Conservation (phyloP, 2,888 invertebrate species). For the Andricus curvator region DNA sequence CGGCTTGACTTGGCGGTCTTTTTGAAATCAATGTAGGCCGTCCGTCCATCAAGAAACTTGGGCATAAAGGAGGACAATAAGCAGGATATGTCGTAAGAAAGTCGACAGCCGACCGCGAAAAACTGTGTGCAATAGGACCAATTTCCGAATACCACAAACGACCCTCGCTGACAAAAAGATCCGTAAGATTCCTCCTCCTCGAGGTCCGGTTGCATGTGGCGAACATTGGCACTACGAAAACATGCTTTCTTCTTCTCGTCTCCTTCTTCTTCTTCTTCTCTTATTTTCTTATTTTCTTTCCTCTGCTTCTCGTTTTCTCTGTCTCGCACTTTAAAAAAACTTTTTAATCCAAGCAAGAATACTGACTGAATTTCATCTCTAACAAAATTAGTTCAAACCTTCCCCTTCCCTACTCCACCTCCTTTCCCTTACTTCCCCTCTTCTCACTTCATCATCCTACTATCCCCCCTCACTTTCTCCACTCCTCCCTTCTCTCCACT, state of each 20-base stretch:
- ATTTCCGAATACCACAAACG: constrained; percentile 38
- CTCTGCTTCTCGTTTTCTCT: neutral
- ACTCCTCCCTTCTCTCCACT: too few species aligned
- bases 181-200: neutral
- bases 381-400: too few species aligned
- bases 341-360: neutral
- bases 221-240: constrained; percentile 12
- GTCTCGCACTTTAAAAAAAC: neutral
- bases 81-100: constrained; percentile 40
- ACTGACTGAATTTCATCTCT: neutral
- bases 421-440: too few species aligned
- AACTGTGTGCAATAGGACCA: constrained; percentile 38
- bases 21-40: constrained; percentile 37
- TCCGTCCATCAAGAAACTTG: constrained; percentile 22
- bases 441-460: too few species aligned
- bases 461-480: too few species aligned
- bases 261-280: neutral
- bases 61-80: constrained; percentile 35
- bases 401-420: too few species aligned
- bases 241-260: constrained; percentile 23
- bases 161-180: constrained; percentile 31
- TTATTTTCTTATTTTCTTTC: neutral
- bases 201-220: constrained; percentile 22
- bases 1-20: constrained; percentile 27
- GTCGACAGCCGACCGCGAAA: constrained; percentile 22